Evolutionary conservation across 2,797 vertebrate species (phyloP).

Genomic region (Gambusia yucatana): DNA sequence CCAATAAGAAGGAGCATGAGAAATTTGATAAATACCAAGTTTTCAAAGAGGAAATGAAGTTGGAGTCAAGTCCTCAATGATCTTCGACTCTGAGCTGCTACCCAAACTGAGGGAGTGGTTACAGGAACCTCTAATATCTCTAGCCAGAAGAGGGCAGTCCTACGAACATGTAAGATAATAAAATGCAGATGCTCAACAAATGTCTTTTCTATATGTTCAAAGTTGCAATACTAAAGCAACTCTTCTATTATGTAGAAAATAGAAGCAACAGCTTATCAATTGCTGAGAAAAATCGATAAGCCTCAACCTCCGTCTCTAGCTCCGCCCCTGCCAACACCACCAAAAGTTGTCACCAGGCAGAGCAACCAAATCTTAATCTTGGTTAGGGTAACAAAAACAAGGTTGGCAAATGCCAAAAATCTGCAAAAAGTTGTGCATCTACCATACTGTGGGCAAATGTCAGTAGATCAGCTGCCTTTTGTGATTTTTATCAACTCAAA

Average conservation of each 20-base stretch:
- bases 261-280: neutral
- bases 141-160: neutral
- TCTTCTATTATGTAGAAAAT: neutral
- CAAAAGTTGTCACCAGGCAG: neutral
- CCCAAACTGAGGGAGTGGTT: too few relatives aligned
- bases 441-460: neutral
- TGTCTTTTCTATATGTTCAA: neutral
- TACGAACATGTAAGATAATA: neutral
- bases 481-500: neutral
- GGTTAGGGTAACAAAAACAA: too few relatives aligned
- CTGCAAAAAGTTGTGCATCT: neutral
- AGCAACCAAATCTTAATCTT: too few relatives aligned
- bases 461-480: neutral
- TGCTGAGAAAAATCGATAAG: neutral
- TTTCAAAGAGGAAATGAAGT: neutral
- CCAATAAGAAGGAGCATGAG: neutral
- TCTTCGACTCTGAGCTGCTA: neutral
- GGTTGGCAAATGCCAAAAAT: too few relatives aligned
- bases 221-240: neutral
- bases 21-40: slow-evolving; percentile 1
- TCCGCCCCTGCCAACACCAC: neutral
- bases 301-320: too few relatives aligned
- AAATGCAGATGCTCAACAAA: neutral
- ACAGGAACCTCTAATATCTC: neutral
- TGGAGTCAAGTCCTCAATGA: neutral